Evolutionary conservation across 1,140 invertebrate species (phyloP).

Genomic region (Aphelenchoides fujianensis): DNA sequence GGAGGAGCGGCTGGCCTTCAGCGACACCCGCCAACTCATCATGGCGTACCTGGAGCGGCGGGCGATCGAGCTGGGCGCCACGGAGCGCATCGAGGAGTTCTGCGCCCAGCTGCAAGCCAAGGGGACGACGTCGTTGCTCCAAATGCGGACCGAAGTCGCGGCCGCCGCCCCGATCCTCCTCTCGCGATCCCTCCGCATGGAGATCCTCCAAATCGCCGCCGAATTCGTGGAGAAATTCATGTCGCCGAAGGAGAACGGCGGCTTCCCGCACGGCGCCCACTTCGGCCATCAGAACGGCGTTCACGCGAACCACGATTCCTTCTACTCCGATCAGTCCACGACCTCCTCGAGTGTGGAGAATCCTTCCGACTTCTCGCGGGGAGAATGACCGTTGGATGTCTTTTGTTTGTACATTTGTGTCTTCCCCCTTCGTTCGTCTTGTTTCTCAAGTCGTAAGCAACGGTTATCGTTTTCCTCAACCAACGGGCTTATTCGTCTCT

Average conservation of each 20-base stretch:
- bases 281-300: background rate
- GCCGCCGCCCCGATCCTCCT: background rate
- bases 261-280: background rate
- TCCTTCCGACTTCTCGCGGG: background rate
- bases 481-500: no score
- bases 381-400: no score
- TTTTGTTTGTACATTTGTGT: background rate
- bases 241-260: background rate
- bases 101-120: background rate
- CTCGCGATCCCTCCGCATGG: background rate
- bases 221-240: constrained; percentile 17
- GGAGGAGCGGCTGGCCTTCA: constrained; percentile 1
- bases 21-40: background rate
- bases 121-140: background rate
- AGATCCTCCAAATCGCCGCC: constrained; percentile 8
- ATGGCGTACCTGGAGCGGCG: constrained; percentile 7
- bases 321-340: constrained; percentile 12
- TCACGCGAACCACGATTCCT: background rate
- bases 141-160: constrained; percentile 7
- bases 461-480: no score
- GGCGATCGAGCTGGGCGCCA: constrained; percentile 14
- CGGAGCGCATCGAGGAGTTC: background rate
- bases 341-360: background rate
- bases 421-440: no score
- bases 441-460: no score